phyloP scores from a whole-genome alignment of 1,140 invertebrate species.

The Lethocerus indicus region DNA sequence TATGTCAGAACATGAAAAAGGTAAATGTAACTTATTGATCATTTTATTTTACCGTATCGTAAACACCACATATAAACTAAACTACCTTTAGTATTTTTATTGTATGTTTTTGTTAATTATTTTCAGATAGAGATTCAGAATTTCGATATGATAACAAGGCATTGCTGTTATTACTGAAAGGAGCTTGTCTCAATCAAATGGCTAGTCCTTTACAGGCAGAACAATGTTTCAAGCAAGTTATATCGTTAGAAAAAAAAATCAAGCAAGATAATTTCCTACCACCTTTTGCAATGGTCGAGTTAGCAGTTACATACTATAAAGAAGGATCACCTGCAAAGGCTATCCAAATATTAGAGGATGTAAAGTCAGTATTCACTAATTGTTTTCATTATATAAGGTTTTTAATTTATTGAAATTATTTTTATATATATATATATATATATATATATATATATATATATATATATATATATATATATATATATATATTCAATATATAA shows the following conservation, averaged over 20 bases:
- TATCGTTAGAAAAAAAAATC: slow-evolving; percentile 54
- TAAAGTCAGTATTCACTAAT: slow-evolving; percentile 30
- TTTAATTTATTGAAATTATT: background rate
- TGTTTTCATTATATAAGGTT: slow-evolving; percentile 4
- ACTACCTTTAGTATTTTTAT: background rate
- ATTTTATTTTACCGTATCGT: background rate
- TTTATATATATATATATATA: background rate
- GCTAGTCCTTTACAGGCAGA: slow-evolving; percentile 52
- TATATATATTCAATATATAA: background rate
- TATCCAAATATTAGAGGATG: slow-evolving; percentile 56
- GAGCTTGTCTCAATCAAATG: slow-evolving; percentile 63
- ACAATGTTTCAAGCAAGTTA: slow-evolving; percentile 51
- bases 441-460: background rate
- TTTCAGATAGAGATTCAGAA: slow-evolving; percentile 4
- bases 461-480: background rate
- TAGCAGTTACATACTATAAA: slow-evolving; percentile 57
- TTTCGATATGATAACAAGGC: slow-evolving; percentile 52
- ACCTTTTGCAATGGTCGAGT: slow-evolving; percentile 74
- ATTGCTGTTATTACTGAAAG: slow-evolving; percentile 61
- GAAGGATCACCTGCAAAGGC: slow-evolving; percentile 48
- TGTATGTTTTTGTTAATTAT: background rate
- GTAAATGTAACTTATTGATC: slow-evolving; percentile 9
- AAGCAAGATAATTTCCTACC: slow-evolving; percentile 70
- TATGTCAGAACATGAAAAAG: slow-evolving; percentile 25
- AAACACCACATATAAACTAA: background rate